Evolutionary conservation across 1,140 invertebrate species (phyloP).

Genomic region (Zaprionus africanus): DNA sequence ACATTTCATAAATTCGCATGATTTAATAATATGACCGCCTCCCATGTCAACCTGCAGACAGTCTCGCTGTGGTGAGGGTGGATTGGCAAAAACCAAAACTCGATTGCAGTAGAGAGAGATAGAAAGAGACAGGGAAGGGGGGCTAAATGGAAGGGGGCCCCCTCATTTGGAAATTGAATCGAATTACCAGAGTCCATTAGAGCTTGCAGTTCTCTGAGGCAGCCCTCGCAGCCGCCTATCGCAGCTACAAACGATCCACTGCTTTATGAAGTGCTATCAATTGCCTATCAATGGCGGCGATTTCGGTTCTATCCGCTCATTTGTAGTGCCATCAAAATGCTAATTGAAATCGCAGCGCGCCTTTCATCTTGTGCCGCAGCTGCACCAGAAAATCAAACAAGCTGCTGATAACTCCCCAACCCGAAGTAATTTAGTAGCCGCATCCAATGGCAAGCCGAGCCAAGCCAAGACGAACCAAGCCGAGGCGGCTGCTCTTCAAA

Average conservation of each 20-base stretch:
- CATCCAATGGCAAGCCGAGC: background rate
- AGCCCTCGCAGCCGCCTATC: constrained; percentile 15
- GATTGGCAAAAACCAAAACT: background rate
- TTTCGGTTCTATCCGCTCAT: constrained; percentile 71
- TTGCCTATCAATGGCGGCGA: constrained; percentile 71
- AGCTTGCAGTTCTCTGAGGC: background rate
- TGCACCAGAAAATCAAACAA: constrained; percentile 76
- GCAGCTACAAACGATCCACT: constrained; percentile 64
- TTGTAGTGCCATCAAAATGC: constrained; percentile 79
- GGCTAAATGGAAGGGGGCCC: background rate
- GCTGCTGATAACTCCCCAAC: constrained; percentile 63
- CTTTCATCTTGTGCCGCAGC: constrained; percentile 65
- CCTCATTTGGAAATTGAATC: background rate
- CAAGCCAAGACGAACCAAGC: background rate
- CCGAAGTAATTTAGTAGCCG: constrained; percentile 68
- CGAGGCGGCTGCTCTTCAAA: constrained; percentile 59
- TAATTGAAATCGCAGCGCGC: constrained; percentile 70
- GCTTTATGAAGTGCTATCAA: constrained; percentile 80
- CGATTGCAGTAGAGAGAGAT: background rate
- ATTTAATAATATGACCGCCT: constrained; percentile 57
- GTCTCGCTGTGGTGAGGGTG: background rate
- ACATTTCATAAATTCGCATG: constrained; percentile 69
- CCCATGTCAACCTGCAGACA: constrained; percentile 15
- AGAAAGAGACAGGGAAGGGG: background rate
- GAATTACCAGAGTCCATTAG: background rate